phyloP scores from a whole-genome alignment of 2,888 invertebrate genomes.

The Stictocephala bisonia region DNA sequence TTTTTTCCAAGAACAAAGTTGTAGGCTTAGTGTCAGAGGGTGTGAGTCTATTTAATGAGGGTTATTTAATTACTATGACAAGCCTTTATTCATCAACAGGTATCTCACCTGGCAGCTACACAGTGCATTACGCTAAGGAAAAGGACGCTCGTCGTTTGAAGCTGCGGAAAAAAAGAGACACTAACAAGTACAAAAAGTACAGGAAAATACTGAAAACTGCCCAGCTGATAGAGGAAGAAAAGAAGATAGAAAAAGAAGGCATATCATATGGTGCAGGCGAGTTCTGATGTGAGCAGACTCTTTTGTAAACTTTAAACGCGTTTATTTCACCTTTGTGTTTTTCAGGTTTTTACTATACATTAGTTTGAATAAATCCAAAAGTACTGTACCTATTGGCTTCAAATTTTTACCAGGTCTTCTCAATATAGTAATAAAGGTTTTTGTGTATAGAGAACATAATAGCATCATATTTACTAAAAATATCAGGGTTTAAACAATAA shows the following conservation, averaged over 20 bases:
- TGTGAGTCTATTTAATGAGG: constrained; percentile 2
- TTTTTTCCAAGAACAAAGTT: not conserved
- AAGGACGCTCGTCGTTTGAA: not conserved
- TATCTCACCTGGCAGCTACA: not conserved
- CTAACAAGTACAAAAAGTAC: constrained; percentile 18
- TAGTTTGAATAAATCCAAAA: constrained; percentile 22
- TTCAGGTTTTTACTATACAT: not conserved
- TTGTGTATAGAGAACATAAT: constrained; percentile 26
- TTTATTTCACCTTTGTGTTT: constrained; percentile 6
- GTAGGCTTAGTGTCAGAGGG: not conserved
- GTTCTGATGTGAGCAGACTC: constrained; percentile 12
- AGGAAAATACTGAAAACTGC: not conserved
- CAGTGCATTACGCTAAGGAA: not conserved
- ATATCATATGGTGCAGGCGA: constrained; percentile 17
- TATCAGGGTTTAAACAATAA: constrained; percentile 5
- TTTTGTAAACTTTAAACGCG: constrained; percentile 17
- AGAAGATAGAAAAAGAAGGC: not conserved
- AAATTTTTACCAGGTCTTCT: constrained; percentile 18
- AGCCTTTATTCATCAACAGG: not conserved
- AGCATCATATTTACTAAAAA: constrained; percentile 18
- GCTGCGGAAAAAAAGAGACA: constrained; percentile 9
- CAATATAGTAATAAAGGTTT: constrained; percentile 25
- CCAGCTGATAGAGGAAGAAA: constrained; percentile 15
- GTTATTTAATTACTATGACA: constrained; percentile 10
- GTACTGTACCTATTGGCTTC: constrained; percentile 5